phyloP scores from a whole-genome alignment of 2,888 invertebrate species.

The Scaptomyza parva region DNA sequence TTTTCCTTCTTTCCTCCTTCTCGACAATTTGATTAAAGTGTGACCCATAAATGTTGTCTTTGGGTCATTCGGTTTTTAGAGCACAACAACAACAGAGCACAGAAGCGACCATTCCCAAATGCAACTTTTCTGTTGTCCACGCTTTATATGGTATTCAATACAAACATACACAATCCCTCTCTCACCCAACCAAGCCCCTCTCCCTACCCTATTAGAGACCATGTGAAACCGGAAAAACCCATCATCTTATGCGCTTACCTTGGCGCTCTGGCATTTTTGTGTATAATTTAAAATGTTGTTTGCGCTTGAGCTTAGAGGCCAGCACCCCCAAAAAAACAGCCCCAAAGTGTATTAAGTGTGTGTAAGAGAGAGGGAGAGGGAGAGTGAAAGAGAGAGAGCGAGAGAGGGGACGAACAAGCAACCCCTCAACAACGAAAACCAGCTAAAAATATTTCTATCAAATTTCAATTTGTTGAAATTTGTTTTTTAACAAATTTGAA shows the following conservation, averaged over 20 bases:
- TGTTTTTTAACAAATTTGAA: slow-evolving; percentile 60
- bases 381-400: not conserved
- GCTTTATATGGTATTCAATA: not conserved
- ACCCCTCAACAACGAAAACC: slow-evolving; percentile 30
- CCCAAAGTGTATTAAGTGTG: not conserved
- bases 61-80: not conserved
- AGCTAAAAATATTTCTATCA: slow-evolving; percentile 73
- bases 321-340: slow-evolving; percentile 14
- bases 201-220: too few species aligned
- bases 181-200: not conserved
- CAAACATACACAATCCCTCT: not conserved
- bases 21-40: not conserved
- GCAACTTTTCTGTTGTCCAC: slow-evolving; percentile 2
- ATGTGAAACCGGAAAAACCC: slow-evolving; percentile 2
- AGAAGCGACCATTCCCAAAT: not conserved
- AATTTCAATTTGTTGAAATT: slow-evolving; percentile 77
- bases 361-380: not conserved
- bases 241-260: slow-evolving; percentile 47
- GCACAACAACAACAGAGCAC: too few species aligned
- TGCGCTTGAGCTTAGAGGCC: slow-evolving; percentile 68
- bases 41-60: not conserved
- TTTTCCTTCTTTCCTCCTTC: too few species aligned
- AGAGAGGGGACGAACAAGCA: not conserved
- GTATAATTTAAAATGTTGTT: slow-evolving; percentile 70
- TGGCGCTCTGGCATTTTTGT: slow-evolving; percentile 55